Evolutionary conservation across 2,113 vertebrate species (phyloP), one percentile per base, ranked within the genome.

Genomic region (Planiliza haematocheilus): DNA sequence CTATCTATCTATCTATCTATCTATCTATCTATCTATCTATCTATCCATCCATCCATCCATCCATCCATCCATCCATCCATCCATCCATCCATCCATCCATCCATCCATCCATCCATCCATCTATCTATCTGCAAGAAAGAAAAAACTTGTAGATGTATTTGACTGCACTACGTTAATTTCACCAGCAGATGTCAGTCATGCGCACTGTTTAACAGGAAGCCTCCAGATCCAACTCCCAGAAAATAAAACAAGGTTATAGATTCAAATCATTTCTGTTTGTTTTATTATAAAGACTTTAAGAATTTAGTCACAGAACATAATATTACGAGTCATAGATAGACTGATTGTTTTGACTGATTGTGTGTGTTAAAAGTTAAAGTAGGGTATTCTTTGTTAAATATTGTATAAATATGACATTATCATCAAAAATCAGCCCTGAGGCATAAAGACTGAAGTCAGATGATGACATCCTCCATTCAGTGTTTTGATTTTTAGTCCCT

Each of bases 131-230:
- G n/a, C n/a, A n/a, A n/a, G n/a, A n/a, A n/a, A n/a, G n/a, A n/a
- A n/a, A n/a, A n/a, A n/a, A n/a, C n/a, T n/a, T n/a, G n/a, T n/a
- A n/a, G n/a, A n/a, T n/a, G n/a, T n/a, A 36, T 58, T 36, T 18
- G 53, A 2, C 17, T 69, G 53, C 38, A 50, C 1, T 63, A 7
- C 50, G 10, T 4, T 1, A 0, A n/a, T 14, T 16, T 34, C 10
- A 79, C 78, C 85, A 72, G 17, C 24, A 81, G 70, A 37, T 72
- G 67, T 52, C 67, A 55, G 1, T 20, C 37, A 24, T 61, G 42
- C 39, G 12, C 46, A 16, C 20, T 9, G 18, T 64, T 9, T 36
- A 12, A 30, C 14, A 4, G 30, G 1, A 46, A 8, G 4, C 21
- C 2, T 0, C 10, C 24, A 42, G 42, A 41, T 4, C 10, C 43